Percentiles rank a stretch among this genome's conserved stretches.
phyloP scores from a whole-genome alignment of 2,797 vertebrate genomes.

The Pseudomugil gertrudae region DNA sequence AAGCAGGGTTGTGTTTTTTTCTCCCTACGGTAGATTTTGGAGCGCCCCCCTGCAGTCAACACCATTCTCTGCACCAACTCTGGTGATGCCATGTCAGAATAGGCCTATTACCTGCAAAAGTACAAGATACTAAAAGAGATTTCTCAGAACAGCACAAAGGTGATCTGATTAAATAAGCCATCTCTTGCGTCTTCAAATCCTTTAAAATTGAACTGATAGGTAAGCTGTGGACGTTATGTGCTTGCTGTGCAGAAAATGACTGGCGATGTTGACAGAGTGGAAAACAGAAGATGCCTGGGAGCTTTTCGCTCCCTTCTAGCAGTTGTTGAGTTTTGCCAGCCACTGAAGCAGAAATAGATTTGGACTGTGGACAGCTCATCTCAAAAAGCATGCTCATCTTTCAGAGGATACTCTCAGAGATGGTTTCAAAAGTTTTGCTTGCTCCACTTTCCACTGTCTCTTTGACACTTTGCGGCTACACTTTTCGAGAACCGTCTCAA shows the following conservation, averaged over 20 bases:
- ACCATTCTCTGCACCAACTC: constrained; percentile 11
- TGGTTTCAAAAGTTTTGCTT: constrained; percentile 59
- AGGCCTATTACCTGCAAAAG: constrained; percentile 30
- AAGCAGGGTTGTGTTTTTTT: background rate
- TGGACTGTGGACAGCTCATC: constrained; percentile 68
- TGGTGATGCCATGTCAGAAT: no score
- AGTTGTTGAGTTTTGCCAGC: constrained; percentile 50
- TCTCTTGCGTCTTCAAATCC: constrained; percentile 27
- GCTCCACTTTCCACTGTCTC: constrained; percentile 50
- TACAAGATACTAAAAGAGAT: constrained; percentile 27
- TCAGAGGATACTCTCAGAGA: constrained; percentile 45
- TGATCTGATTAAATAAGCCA: constrained; percentile 41
- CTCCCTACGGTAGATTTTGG: constrained; percentile 21
- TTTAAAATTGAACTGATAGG: constrained; percentile 48
- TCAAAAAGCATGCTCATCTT: constrained; percentile 50
- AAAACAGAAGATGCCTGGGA: constrained; percentile 57
- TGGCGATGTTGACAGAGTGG: constrained; percentile 56
- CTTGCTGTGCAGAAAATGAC: constrained; percentile 56
- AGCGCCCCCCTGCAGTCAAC: constrained; percentile 3
- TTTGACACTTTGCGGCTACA: constrained; percentile 48
- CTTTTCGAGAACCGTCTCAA: constrained; percentile 28
- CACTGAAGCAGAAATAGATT: constrained; percentile 72
- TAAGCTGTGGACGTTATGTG: constrained; percentile 45
- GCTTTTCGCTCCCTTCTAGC: constrained; percentile 53
- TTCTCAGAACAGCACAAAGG: constrained; percentile 23